Percentiles rank a stretch among this genome's conserved stretches.
Conservation (phyloP, 2,113 vertebrate species). For the Promerops cafer region DNA sequence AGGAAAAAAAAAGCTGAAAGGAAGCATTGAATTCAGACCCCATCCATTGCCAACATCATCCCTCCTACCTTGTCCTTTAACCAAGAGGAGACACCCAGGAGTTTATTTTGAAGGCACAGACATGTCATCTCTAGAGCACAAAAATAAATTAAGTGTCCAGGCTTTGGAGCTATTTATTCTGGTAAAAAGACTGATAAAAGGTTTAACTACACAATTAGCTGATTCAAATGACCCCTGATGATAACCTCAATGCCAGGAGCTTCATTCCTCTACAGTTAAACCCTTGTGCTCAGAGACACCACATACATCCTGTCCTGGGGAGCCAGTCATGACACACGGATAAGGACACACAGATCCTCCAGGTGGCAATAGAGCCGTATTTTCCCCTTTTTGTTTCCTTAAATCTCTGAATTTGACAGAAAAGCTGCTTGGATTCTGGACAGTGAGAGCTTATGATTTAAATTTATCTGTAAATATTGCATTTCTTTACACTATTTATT, state of each 20-base stretch:
- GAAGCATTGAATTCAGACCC: neutral
- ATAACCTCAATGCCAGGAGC: neutral
- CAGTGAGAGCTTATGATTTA: neutral
- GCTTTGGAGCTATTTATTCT: neutral
- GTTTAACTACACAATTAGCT: neutral
- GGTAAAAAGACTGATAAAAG: neutral
- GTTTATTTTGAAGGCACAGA: neutral
- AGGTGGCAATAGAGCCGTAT: neutral
- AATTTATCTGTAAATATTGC: neutral
- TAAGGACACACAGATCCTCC: neutral
- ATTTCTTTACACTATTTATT: neutral
- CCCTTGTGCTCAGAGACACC: neutral
- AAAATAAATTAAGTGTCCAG: neutral
- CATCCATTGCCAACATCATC: neutral
- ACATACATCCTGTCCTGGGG: accelerated
- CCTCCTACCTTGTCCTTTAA: neutral
- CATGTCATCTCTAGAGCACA: accelerated
- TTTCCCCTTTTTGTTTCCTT: neutral
- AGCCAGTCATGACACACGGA: accelerated
- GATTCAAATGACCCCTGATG: neutral
- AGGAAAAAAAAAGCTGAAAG: neutral
- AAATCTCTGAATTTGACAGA: neutral
- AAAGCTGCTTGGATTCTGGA: neutral
- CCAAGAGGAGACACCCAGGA: neutral
- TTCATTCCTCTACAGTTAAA: neutral